These are phyloP conservation scores for Spinus pinus DNA, from an alignment of 2,797 vertebrate species.

Conservation along the genomic window DNA sequence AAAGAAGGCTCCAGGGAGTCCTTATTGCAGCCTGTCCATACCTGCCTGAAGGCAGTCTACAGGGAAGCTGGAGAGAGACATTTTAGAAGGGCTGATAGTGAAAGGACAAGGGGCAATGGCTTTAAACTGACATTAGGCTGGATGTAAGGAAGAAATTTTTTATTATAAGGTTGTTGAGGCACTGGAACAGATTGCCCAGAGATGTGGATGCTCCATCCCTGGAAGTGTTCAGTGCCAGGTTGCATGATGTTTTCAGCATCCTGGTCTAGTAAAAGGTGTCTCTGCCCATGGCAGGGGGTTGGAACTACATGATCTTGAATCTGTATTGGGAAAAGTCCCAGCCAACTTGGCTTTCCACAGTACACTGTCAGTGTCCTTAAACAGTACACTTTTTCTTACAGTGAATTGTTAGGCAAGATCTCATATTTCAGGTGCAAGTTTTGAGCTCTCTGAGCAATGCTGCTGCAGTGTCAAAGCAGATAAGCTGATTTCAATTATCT, in stretches of 20 bases:
- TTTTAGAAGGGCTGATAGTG: not conserved
- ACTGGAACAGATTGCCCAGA: not conserved
- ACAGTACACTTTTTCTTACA: not conserved
- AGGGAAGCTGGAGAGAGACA: not conserved
- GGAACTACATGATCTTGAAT: not conserved
- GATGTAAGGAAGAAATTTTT: not conserved
- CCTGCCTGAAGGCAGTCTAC: not conserved
- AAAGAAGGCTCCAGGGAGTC: not conserved
- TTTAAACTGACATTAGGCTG: not conserved
- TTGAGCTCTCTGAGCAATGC: not conserved
- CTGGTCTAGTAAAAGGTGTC: not conserved
- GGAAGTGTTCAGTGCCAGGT: not conserved
- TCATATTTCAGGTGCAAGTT: not conserved
- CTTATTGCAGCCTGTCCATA: not conserved
- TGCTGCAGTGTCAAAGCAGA: not conserved
- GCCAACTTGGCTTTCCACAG: not conserved
- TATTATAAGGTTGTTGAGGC: not conserved
- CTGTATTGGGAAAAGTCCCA: not conserved
- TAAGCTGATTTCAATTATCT: constrained; percentile 23
- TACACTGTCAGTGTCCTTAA: not conserved
- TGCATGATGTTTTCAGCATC: not conserved
- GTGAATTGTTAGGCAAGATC: not conserved
- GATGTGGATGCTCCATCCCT: not conserved
- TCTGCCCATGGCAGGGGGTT: not conserved
- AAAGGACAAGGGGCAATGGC: not conserved